Evolutionary conservation across 2,113 vertebrate species (phyloP).

Genomic region (Paralichthys olivaceus): DNA sequence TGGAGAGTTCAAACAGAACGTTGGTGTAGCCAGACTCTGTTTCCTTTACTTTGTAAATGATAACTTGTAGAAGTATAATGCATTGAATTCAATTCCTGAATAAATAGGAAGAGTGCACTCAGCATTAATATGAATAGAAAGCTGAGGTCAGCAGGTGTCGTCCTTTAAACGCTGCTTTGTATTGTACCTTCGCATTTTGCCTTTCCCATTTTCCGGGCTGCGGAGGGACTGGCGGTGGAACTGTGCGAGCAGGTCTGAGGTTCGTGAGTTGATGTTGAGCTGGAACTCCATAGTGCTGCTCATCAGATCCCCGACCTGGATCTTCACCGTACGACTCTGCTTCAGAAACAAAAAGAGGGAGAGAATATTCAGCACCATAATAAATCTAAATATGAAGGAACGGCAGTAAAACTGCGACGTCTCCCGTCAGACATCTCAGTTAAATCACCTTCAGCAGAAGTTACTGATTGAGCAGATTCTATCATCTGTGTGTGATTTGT

Average conservation of each 20-base stretch:
- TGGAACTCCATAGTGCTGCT: slow-evolving; percentile 84
- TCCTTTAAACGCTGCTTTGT: no score
- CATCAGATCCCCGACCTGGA: slow-evolving; percentile 81
- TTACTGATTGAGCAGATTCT: no score
- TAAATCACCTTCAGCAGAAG: no score
- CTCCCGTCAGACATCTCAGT: no score
- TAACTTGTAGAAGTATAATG: background rate
- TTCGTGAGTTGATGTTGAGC: slow-evolving; percentile 81
- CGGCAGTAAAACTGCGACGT: no score
- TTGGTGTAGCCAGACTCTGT: no score
- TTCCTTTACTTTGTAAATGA: background rate
- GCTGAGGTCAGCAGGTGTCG: no score
- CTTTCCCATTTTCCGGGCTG: slow-evolving; percentile 81
- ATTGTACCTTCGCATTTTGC: slow-evolving; percentile 61
- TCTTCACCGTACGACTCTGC: slow-evolving; percentile 85
- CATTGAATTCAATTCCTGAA: background rate
- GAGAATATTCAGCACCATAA: background rate
- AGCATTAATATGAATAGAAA: background rate
- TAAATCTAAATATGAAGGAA: no score
- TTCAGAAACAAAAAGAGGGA: slow-evolving; percentile 42
- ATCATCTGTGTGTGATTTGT: no score
- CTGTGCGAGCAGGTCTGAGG: slow-evolving; percentile 85
- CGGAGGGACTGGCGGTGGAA: slow-evolving; percentile 81
- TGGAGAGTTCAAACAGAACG: background rate
- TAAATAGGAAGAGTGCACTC: background rate